These are phyloP conservation scores for Eupithecia tripunctaria DNA, from an alignment of 2,888 invertebrate genomes.

Conservation along the genomic window DNA sequence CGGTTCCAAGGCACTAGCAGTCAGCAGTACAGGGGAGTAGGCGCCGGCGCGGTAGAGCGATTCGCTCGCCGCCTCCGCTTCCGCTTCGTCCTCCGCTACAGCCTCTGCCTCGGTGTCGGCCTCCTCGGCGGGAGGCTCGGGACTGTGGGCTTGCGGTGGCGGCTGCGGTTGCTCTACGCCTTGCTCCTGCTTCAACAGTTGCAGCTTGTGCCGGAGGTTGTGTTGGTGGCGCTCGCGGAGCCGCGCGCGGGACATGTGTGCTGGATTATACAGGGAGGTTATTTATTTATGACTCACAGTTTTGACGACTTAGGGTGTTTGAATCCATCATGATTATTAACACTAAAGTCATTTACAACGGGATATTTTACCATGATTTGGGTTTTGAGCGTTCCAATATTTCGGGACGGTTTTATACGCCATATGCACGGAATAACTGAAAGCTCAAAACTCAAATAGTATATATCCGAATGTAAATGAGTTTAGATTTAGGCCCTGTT, in stretches of 20 bases:
- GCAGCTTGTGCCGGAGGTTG: conserved; percentile 93
- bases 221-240: conserved; percentile 96
- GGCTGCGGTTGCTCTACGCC: conserved; percentile 64
- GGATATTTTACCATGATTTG: too few relatives aligned
- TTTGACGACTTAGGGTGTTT: too few relatives aligned
- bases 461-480: too few relatives aligned
- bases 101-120: conserved; percentile 40
- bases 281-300: background rate
- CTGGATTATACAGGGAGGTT: conserved; percentile 67
- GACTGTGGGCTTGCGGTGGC: background rate
- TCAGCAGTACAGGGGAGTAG: conserved; percentile 92
- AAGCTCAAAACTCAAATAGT: too few relatives aligned
- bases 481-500: too few relatives aligned
- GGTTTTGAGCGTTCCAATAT: too few relatives aligned
- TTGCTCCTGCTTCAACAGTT: conserved; percentile 94
- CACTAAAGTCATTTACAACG: too few relatives aligned
- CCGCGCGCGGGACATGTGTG: conserved; percentile 96
- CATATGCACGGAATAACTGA: too few relatives aligned
- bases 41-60: conserved; percentile 89
- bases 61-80: conserved; percentile 57
- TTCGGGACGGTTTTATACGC: too few relatives aligned
- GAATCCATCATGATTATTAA: too few relatives aligned
- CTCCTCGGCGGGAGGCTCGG: conserved; percentile 13
- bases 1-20: conserved; percentile 85
- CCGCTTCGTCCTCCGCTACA: conserved; percentile 42